These are phyloP conservation scores for Brachionus plicatilis DNA, from an alignment of 1,140 invertebrate species.

Conservation along the genomic window DNA sequence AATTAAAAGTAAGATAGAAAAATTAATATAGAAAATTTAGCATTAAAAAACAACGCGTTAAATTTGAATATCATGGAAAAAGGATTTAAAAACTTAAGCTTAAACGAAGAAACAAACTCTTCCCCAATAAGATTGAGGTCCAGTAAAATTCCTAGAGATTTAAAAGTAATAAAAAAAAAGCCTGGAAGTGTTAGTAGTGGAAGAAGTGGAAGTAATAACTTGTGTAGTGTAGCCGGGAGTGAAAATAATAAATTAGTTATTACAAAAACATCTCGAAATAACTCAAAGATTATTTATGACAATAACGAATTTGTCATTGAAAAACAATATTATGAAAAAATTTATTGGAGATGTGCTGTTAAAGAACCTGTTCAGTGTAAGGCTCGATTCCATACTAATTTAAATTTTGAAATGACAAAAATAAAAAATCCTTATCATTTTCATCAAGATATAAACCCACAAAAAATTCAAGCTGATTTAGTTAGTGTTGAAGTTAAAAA, in stretches of 20 bases:
- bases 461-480: background rate
- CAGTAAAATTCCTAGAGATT: background rate
- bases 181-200: too few relatives aligned
- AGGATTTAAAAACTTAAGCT: background rate
- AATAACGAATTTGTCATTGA: background rate
- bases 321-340: background rate
- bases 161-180: background rate
- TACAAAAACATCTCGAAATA: too few relatives aligned
- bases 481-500: background rate
- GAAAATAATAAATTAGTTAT: too few relatives aligned
- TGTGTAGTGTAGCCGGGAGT: too few relatives aligned
- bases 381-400: background rate
- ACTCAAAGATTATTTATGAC: too few relatives aligned
- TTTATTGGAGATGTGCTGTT: background rate
- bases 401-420: constrained; percentile 2
- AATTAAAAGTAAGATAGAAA: too few relatives aligned
- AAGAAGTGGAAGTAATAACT: too few relatives aligned
- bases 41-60: too few relatives aligned
- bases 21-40: too few relatives aligned
- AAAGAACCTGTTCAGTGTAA: background rate
- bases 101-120: background rate
- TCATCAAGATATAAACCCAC: background rate
- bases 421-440: background rate
- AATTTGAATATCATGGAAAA: background rate
- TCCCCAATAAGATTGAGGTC: background rate